phyloP scores from a whole-genome alignment of 2,113 vertebrate species.

The Nanger granti region DNA sequence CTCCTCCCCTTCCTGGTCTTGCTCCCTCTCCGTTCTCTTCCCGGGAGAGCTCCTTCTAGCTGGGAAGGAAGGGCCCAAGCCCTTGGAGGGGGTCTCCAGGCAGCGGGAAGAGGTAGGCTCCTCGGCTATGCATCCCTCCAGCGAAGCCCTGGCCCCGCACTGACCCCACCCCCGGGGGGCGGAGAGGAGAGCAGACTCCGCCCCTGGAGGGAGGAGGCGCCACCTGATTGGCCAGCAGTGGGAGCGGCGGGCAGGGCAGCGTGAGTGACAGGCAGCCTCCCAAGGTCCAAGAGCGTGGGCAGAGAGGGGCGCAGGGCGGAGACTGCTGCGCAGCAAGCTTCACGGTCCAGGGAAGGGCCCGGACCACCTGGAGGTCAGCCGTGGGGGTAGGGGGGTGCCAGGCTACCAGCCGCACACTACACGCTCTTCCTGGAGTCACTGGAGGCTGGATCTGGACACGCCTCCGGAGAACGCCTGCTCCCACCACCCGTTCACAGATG shows the following conservation, averaged over 20 bases:
- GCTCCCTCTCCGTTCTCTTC: background rate
- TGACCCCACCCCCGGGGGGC: background rate
- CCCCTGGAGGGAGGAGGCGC: accelerated
- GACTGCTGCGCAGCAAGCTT: accelerated
- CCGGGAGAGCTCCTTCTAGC: background rate
- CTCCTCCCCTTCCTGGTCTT: background rate
- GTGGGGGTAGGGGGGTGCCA: accelerated
- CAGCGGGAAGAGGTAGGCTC: accelerated
- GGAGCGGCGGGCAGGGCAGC: accelerated
- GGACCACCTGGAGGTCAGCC: background rate
- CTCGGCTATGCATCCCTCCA: accelerated
- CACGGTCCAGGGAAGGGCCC: background rate
- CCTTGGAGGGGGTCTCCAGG: accelerated
- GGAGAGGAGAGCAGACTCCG: background rate
- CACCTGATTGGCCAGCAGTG: background rate
- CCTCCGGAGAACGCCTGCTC: background rate
- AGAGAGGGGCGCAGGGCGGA: background rate
- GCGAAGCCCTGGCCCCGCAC: background rate
- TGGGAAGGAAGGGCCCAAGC: background rate
- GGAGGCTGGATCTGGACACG: background rate
- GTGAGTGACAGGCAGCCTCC: background rate
- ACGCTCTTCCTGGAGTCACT: background rate
- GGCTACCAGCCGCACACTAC: background rate
- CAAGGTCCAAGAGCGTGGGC: accelerated
- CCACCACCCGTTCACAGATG: background rate